Evolutionary conservation across 2,113 vertebrate species (phyloP), one percentile per base, ranked within the genome.

Genomic region (Salvelinus fontinalis): DNA sequence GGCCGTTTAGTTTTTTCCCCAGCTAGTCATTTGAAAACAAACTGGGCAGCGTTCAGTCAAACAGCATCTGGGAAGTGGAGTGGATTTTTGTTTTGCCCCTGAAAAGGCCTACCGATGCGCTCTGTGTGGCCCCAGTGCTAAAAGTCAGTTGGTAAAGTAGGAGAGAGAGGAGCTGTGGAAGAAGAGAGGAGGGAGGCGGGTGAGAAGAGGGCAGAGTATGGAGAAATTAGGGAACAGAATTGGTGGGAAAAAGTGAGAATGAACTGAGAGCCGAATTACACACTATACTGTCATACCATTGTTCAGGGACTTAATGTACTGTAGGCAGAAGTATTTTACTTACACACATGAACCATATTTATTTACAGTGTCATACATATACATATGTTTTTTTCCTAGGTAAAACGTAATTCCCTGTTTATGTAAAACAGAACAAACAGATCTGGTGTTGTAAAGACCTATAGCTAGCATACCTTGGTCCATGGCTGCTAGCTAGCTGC

Each of bases 21-120:
- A 81, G 81, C 84, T 78, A 86, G 89, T 92, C 88, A 91, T 79
- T 79, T 79, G 77, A 83, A 90, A 88, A 89, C 73, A 85, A 89
- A 89, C 81, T 79, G 83, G 66, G 76, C 13, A 14, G 77, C 74
- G 39, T 78, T 83, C 77, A 66, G 77, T 85, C 84, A 81, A 80
- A 87, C 60, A 82, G 87, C 80, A 87, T 85, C 78, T 79, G 78
- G 64, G 71, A 62, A 74, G 79, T 82, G 84, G 76, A 89, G 88
- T 87, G 84, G 78, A 78, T 86, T 87, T 75, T 84, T 77, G 80
- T 86, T 71, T 78, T 49, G 66, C 62, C 77, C 78, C 71, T 71
- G 57, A 84, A 78, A 79, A 44, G 31, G 14, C 49, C 74, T 60
- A 75, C 73, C 27, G 1, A 34, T 51, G 82, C 87, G 83, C 76